Base-by-base conservation (phyloP, 2,888 invertebrate genomes). In the Cylindroiulus punctatus region DNA sequence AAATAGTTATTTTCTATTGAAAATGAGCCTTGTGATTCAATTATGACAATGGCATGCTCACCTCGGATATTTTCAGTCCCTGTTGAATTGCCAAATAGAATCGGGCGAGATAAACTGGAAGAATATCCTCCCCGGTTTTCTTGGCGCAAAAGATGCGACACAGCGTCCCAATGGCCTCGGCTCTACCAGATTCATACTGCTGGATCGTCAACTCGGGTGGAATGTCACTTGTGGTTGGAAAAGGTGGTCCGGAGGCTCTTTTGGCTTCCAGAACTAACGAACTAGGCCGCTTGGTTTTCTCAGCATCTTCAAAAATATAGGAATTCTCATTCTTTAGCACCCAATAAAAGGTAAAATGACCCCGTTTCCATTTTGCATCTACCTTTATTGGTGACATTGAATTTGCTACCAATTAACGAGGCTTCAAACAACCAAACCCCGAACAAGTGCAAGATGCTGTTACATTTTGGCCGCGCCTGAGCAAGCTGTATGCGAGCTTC, bases 341-440 rank as follows among this genome's bases (percentile, higher is more conserved):
- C 2, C 2, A 2, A 17, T 32, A 14, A 32, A 8, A 22, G n/a
- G 14, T 17, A 84, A 84, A 22, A n/a, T 22, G 14, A 0, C 1
- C 26, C 12, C 10, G 1, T 7, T 47, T 0, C 7, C 3, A 36
- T 7, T 36, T 36, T 36, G 36, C 36, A 36, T 7, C 36, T 26
- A 84, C 84, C 44, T 22, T 84, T 65, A 26, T 84, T 22, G 65
- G 42, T 36, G 26, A 36, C 22, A 12, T 90, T 89, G 26, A 90
- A 89, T 87, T 94, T 94, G 83, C 95, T 96, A 3, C 97, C 97
- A 89, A 97, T 95, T 89, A 98, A 95, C 2, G 98, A 96, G 7
- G 98, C 98, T 91, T 98, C 98, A 90, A 98, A 98, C 88, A 98
- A 92, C 98, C 98, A 98, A 90, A 97, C 96, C 0, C 98, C 98